Evolutionary conservation across 2,888 invertebrate genomes (phyloP), one percentile per base, ranked within the genome.

Genomic region (Neocrepidodera transversa): DNA sequence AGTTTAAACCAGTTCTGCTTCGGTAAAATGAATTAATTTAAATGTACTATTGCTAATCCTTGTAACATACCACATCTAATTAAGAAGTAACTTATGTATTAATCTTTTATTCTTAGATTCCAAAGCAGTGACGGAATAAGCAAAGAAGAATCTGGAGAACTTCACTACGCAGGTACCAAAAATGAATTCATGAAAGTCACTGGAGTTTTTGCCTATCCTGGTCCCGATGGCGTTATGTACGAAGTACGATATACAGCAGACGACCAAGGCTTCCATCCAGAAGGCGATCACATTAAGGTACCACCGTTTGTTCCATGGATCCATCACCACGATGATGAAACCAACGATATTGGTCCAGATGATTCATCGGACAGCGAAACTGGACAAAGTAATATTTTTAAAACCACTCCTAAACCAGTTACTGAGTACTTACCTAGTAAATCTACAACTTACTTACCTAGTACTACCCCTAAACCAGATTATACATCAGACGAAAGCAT

Each of bases 221-320:
- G 77, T 7, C 75, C 77, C 6, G 82, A 82, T 60, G 83, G 83
- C 3, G 75, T 75, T 11, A 72, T 75, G 17, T 77, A 80, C 66
- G 74, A 75, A 7, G 70, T 82, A 48, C 74, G 74, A 4, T 83
- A 83, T 71, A 71, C 80, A 26, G 82, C 83, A 55, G 82, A 82
- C 66, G 80, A 82, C 67, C 79, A 82, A 56, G 73, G 73, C 5
- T 73, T 71, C 51, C 73, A 71, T 61, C 73, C 73, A 8, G 71
- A 66, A 62, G 71, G 71, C 1, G 69, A 69, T 20, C 71, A 73
- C 52, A 65, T 71, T 13, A 68, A 66, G 45, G 71, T 74, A 26
- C 74, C 74, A n/a, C 72, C 74, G 8, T 74, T 71, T 45, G 69
- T 69, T 4, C 71, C 71, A 16, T 71, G 71, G 71, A 48, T 69